Evolutionary conservation across 2,113 vertebrate genomes (phyloP).

Genomic region (Otolemur garnettii): DNA sequence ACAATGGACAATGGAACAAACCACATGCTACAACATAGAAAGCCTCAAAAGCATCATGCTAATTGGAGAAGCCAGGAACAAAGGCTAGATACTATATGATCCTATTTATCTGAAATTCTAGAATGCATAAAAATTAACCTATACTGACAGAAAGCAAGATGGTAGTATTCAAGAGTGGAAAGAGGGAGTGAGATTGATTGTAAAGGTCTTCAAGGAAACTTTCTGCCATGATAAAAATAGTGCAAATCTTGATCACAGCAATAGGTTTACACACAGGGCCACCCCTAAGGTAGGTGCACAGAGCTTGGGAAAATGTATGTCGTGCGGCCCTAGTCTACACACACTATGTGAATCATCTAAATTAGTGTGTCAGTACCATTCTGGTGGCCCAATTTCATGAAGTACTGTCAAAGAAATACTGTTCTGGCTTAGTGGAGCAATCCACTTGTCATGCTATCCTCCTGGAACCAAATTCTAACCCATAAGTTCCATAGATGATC

Average conservation of each 20-base stretch:
- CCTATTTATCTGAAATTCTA: slow-evolving; percentile 48
- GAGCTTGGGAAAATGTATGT: background rate
- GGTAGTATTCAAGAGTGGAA: background rate
- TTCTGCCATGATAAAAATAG: background rate
- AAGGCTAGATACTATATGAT: background rate
- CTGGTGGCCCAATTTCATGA: background rate
- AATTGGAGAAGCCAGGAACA: slow-evolving; percentile 40
- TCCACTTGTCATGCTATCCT: background rate
- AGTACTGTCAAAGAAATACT: slow-evolving; percentile 24
- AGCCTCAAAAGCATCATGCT: slow-evolving; percentile 33
- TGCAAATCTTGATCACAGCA: background rate
- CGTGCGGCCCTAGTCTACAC: background rate
- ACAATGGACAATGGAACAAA: slow-evolving; percentile 43
- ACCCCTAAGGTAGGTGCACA: background rate
- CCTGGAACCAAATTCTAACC: background rate
- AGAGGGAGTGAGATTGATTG: background rate
- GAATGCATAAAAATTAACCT: slow-evolving; percentile 37
- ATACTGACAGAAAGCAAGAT: slow-evolving; percentile 24
- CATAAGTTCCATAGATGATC: background rate
- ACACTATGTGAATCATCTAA: background rate
- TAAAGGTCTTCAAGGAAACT: slow-evolving; percentile 15
- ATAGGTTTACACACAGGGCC: background rate
- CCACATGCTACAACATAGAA: background rate
- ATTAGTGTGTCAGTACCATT: background rate
- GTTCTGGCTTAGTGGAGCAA: background rate